These are phyloP conservation scores for Cotesia vestalis DNA, from an alignment of 1,140 invertebrate species.

Conservation along the genomic window DNA sequence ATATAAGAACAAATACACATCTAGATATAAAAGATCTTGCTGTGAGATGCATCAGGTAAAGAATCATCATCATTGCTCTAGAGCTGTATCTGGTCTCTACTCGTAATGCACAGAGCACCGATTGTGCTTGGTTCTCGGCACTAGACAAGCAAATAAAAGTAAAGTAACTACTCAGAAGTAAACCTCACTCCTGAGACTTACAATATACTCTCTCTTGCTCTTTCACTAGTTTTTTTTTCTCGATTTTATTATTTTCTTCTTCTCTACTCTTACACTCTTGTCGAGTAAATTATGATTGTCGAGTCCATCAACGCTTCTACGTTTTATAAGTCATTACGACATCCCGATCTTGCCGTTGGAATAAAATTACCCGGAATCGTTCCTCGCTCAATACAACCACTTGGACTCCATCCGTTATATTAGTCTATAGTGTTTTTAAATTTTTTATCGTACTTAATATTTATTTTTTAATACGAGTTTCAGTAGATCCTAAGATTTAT, in stretches of 20 bases:
- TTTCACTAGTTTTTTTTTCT: too few species aligned
- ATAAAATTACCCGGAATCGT: slow-evolving; percentile 30
- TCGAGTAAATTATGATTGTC: slow-evolving; percentile 45
- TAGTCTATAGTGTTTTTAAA: too few species aligned
- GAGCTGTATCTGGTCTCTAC: background rate
- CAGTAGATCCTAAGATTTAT: background rate
- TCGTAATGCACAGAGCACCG: background rate
- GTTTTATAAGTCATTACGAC: slow-evolving; percentile 29
- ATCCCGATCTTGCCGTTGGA: slow-evolving; percentile 21
- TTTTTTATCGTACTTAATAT: background rate
- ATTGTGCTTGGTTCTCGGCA: background rate
- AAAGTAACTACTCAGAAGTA: too few species aligned
- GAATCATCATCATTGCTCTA: background rate
- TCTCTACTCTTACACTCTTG: slow-evolving; percentile 21
- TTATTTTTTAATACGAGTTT: background rate
- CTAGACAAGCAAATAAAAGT: background rate
- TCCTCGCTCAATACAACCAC: slow-evolving; percentile 1
- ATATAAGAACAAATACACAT: too few species aligned
- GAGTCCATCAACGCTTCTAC: slow-evolving; percentile 41
- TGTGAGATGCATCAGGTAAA: background rate
- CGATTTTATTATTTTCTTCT: too few species aligned
- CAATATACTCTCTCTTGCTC: too few species aligned
- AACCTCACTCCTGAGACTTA: too few species aligned
- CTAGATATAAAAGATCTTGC: background rate
- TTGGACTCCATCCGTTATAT: background rate